Percentiles rank a stretch among this genome's conserved stretches.
Evolutionary conservation across 2,797 vertebrate species (phyloP).

Genomic region (Schizopygopsis malacanthus): DNA sequence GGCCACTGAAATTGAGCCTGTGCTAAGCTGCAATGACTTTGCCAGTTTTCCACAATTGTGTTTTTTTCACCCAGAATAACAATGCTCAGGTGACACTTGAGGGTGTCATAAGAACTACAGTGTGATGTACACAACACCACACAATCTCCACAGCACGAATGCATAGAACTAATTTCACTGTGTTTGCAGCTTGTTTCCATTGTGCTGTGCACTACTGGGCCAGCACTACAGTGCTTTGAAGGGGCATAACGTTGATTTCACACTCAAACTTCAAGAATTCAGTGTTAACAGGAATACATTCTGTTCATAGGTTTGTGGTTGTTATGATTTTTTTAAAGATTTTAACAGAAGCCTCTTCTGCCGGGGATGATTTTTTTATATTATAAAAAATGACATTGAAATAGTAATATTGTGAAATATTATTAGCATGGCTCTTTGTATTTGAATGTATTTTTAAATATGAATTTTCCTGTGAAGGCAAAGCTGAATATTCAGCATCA

Average conservation of each 20-base stretch:
- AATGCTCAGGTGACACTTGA: neutral
- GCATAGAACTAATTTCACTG: too few species aligned
- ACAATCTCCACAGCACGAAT: neutral
- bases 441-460: neutral
- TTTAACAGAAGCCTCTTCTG: neutral
- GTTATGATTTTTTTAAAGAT: too few species aligned
- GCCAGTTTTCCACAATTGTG: neutral
- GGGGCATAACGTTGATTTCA: slow-evolving; percentile 15
- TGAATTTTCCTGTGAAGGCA: neutral
- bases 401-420: neutral
- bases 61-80: neutral
- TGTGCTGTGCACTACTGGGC: too few species aligned
- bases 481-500: neutral
- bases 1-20: slow-evolving; percentile 9
- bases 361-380: neutral
- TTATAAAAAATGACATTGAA: neutral
- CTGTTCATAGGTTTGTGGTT: neutral
- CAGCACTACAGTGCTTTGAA: slow-evolving; percentile 17
- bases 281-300: neutral
- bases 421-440: neutral
- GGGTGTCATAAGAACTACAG: slow-evolving; percentile 23
- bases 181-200: too few species aligned
- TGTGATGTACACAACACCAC: neutral
- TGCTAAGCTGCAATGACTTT: neutral
- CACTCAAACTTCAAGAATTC: slow-evolving; percentile 21